phyloP scores from a whole-genome alignment of 92 coral and sea anemone genomes.

The Desmophyllum pertusum region DNA sequence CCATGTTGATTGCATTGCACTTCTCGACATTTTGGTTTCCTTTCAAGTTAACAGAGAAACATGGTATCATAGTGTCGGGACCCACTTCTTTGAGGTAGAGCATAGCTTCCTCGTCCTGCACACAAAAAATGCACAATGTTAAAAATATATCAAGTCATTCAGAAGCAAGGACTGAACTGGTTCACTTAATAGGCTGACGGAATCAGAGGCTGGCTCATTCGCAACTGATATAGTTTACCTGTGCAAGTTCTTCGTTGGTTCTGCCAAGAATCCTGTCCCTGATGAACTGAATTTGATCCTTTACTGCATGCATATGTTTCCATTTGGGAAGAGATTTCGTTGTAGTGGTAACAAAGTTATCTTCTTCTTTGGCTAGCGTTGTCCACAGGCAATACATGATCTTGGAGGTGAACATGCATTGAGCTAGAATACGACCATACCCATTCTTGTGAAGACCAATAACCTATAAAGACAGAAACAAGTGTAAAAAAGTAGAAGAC shows the following conservation, averaged over 20 bases:
- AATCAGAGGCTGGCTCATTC: neutral
- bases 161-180: neutral
- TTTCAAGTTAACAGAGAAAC: conserved; percentile 82
- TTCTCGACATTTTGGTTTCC: conserved; percentile 64
- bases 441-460: conserved; percentile 88
- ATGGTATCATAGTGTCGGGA: conserved; percentile 92
- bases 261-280: conserved; percentile 71
- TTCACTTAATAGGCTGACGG: neutral
- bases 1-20: conserved; percentile 64
- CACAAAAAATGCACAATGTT: neutral
- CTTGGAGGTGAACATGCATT: conserved; percentile 87
- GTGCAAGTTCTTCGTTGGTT: conserved; percentile 71
- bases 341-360: conserved; percentile 71
- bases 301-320: conserved; percentile 36
- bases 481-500: neutral
- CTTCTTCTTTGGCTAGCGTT: conserved; percentile 72
- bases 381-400: conserved; percentile 84
- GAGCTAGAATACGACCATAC: conserved; percentile 86
- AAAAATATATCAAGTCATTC: neutral
- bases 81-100: conserved; percentile 76
- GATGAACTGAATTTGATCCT: conserved; percentile 62
- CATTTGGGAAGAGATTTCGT: conserved; percentile 63
- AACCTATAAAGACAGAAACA: conserved; percentile 54
- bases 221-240: conserved; percentile 46
- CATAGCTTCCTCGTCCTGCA: conserved; percentile 77